A percentile compares a stretch with the other conserved stretches of the same genome.
phyloP scores from a whole-genome alignment of 2,113 vertebrate genomes.

The Arizona elegans region DNA sequence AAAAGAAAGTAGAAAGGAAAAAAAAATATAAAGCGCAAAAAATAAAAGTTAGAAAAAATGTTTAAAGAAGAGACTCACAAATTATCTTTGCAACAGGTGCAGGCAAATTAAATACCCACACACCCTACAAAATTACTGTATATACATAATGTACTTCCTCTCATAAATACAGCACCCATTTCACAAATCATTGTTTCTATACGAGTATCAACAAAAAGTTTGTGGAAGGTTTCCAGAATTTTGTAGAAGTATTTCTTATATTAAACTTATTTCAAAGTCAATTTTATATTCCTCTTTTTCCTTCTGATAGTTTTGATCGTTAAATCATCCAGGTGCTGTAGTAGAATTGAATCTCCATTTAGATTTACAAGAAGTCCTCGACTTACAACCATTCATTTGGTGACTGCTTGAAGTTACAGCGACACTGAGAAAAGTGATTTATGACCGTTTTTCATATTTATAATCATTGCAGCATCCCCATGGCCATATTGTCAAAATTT shows the following conservation, averaged over 20 bases:
- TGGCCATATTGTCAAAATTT: not conserved
- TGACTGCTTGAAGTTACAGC: not conserved
- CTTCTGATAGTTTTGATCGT: not conserved
- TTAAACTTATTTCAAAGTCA: not conserved
- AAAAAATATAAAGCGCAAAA: not conserved
- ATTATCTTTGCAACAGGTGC: not conserved
- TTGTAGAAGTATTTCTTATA: not conserved
- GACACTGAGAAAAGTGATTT: not conserved
- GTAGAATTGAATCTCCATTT: not conserved
- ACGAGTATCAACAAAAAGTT: not conserved
- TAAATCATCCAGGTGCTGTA: not conserved
- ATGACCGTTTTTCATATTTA: not conserved
- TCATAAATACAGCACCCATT: not conserved
- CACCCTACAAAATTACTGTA: not conserved
- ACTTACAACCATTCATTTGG: not conserved
- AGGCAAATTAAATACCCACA: not conserved
- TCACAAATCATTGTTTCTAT: not conserved
- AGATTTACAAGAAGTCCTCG: not conserved
- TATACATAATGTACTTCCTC: not conserved
- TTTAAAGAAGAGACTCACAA: not conserved
- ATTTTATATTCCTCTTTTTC: not conserved
- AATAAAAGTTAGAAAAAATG: not conserved
- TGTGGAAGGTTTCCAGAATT: not conserved
- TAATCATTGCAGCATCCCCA: not conserved
- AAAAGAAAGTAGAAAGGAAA: not conserved